These are phyloP conservation scores for Brachionus calyciflorus DNA, from an alignment of 1,140 invertebrate genomes.

Conservation along the genomic window DNA sequence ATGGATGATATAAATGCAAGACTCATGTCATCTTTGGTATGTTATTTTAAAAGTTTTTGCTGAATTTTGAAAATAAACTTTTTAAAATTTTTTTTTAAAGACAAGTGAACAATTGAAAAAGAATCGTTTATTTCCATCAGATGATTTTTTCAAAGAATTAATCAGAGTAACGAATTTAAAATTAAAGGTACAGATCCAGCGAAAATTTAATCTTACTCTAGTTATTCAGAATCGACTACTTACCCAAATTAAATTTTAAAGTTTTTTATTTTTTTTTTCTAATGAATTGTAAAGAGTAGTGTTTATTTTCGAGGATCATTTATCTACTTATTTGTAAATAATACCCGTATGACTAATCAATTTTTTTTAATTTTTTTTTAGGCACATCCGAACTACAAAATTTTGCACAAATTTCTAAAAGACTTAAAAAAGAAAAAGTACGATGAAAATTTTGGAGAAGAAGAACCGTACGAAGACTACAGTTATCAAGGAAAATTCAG, in stretches of 20 bases:
- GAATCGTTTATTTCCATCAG: conserved; percentile 20
- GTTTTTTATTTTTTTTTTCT: neutral
- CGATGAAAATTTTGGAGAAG: conserved; percentile 26
- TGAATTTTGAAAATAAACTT: neutral
- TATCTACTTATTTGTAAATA: neutral
- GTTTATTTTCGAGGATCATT: conserved; percentile 22
- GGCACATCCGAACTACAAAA: conserved; percentile 11
- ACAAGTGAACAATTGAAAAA: conserved; percentile 1
- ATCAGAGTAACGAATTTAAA: conserved; percentile 42
- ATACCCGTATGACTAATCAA: neutral
- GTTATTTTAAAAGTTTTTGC: neutral
- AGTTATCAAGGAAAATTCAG: conserved; percentile 32
- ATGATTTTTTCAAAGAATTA: conserved; percentile 33
- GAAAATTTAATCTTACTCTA: neutral
- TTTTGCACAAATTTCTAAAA: conserved; percentile 15
- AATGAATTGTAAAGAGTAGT: neutral
- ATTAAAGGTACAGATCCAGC: conserved; percentile 30
- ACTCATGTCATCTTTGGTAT: conserved; percentile 3
- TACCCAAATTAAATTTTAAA: too few species aligned
- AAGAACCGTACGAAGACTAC: conserved; percentile 6
- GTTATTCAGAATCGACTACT: too few species aligned
- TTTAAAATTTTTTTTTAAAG: neutral
- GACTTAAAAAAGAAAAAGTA: conserved; percentile 34
- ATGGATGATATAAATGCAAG: neutral
- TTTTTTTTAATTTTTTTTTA: neutral